Evolutionary conservation across 1,140 invertebrate species (phyloP).

Genomic region (Listronotus oregonensis): DNA sequence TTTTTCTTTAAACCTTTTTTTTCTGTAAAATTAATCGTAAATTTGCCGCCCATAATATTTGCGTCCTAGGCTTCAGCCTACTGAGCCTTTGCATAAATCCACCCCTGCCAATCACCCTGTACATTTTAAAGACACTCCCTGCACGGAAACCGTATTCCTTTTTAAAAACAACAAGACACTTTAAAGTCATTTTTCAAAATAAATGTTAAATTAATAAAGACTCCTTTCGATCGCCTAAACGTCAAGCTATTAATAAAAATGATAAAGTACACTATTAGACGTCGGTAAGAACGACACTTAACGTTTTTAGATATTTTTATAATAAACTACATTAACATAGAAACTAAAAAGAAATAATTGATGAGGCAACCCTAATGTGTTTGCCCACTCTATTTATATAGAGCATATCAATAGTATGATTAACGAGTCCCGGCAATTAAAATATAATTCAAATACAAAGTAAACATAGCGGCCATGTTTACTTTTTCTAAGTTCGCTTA

Average conservation of each 20-base stretch:
- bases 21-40: no score
- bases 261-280: constrained; percentile 28
- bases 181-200: no score
- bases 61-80: no score
- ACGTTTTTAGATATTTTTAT: constrained; percentile 32
- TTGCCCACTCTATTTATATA: constrained; percentile 26
- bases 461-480: not conserved
- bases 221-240: constrained; percentile 18
- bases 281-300: constrained; percentile 20
- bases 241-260: constrained; percentile 31
- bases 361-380: constrained; percentile 26
- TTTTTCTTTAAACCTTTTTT: no score
- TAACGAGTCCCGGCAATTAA: constrained; percentile 29
- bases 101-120: no score
- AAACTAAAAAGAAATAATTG: constrained; percentile 26
- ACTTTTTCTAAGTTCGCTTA: constrained; percentile 5
- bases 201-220: not conserved
- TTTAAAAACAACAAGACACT: not conserved
- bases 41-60: no score
- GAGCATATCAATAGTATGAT: constrained; percentile 33
- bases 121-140: no score
- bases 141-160: no score
- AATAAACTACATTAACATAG: constrained; percentile 22
- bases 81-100: no score
- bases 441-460: constrained; percentile 17